phyloP scores from a whole-genome alignment of 2,113 vertebrate species.

The Eretmochelys imbricata region DNA sequence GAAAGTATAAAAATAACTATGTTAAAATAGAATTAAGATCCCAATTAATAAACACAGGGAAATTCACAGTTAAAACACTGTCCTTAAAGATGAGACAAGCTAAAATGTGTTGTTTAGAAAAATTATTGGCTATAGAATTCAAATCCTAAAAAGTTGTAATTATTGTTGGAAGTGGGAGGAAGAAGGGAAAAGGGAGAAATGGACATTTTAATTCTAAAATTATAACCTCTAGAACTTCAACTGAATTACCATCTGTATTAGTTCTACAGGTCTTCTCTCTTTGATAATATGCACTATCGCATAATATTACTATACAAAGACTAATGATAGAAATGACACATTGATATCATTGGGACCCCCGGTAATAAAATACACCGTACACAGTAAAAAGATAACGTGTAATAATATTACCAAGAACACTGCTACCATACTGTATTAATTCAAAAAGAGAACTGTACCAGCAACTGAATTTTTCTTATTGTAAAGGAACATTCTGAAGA shows the following conservation, averaged over 20 bases:
- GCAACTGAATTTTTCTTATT: neutral
- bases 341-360: neutral
- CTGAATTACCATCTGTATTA: neutral
- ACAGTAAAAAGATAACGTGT: neutral
- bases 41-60: neutral
- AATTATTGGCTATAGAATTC: neutral
- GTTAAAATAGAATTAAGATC: accelerated
- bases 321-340: neutral
- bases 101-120: neutral
- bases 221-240: neutral
- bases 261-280: neutral
- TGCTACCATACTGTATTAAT: neutral
- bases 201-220: neutral
- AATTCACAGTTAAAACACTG: neutral
- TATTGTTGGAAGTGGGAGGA: neutral
- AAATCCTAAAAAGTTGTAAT: neutral
- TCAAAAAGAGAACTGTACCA: neutral
- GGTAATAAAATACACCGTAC: neutral
- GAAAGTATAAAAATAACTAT: neutral
- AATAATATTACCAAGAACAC: neutral
- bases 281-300: neutral
- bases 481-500: neutral
- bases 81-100: neutral
- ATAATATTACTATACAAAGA: neutral
- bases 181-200: neutral